Evolutionary conservation across 2,113 vertebrate genomes (phyloP).

Genomic region (Himantopus leucocephalus): DNA sequence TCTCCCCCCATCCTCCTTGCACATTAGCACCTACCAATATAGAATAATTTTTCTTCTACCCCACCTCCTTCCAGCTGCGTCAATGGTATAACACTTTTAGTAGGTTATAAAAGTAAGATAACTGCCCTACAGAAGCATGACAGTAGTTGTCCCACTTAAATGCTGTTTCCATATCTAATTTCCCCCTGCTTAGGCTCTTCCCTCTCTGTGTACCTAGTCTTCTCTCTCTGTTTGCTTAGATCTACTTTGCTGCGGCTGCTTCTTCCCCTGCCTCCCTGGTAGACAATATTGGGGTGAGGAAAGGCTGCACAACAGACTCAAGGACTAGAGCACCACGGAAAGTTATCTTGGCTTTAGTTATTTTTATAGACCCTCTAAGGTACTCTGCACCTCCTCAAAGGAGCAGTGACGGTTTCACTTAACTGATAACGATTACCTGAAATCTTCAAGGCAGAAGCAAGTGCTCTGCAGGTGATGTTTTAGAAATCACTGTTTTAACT

Average conservation of each 20-base stretch:
- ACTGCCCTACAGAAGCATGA: neutral
- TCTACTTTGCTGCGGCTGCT: neutral
- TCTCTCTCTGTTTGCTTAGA: neutral
- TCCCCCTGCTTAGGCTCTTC: neutral
- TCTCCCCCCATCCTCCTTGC: neutral
- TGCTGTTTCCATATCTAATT: neutral
- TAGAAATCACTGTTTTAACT: neutral
- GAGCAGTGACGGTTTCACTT: neutral
- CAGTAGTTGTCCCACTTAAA: neutral
- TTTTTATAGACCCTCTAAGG: neutral
- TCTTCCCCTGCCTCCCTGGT: neutral
- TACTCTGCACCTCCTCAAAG: neutral
- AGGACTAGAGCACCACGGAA: neutral
- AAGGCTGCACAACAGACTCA: neutral
- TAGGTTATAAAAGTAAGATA: neutral
- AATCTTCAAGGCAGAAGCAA: neutral
- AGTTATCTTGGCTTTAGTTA: neutral
- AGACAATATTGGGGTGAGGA: neutral
- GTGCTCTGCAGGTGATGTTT: neutral
- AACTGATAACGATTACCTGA: neutral
- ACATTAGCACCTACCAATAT: neutral
- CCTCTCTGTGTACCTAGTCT: neutral
- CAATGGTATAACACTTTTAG: neutral
- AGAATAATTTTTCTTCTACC: neutral
- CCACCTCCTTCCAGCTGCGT: neutral